Base-by-base conservation (phyloP, 2,888 invertebrate species). In the Agrochola lota region DNA sequence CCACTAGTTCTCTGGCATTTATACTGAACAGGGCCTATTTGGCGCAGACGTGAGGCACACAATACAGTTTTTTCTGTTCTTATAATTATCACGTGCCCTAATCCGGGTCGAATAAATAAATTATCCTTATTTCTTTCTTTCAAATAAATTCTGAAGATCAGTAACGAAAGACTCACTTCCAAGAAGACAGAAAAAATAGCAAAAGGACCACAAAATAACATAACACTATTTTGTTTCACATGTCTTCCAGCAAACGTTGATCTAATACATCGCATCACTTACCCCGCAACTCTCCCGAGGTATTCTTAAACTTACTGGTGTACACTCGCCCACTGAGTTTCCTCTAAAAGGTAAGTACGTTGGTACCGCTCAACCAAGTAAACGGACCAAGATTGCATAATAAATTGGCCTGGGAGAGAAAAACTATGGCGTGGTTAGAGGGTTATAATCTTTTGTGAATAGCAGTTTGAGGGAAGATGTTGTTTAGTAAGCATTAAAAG, bases 361-460 rank as follows among this genome's bases (percentile, higher is more conserved):
- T 43, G 70, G 66, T 84, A 69, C 80, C 68, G 68, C 77, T 81
- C 46, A 75, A 52, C 78, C 70, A 68, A 80, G 81, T 78, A 75
- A 84, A 85, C 71, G 72, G 75, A 81, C 78, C 43, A 49, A 84
- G 72, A 85, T 84, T 84, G 84, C 81, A 85, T 84, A 81, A 76
- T 85, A 84, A 85, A 84, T 81, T 84, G 81, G 73, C 60, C 35
- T 69, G 75, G n/a, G 59, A 81, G 43, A 59, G 63, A 81, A 77
- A 81, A 84, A 63, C 71, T 76, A 74, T 60, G 30, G 68, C 43
- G 52, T 49, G 52, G 69, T 80, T 78, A 81, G 26, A 59, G 49
- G 63, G 55, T 59, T 72, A 75, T 73, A 75, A 74, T 74, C 59
- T 83, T 78, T 71, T 35, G 67, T 83, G 71, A 68, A 71, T 78